Conservation (phyloP, 2,113 vertebrate species). For the Heteronetta atricapilla region DNA sequence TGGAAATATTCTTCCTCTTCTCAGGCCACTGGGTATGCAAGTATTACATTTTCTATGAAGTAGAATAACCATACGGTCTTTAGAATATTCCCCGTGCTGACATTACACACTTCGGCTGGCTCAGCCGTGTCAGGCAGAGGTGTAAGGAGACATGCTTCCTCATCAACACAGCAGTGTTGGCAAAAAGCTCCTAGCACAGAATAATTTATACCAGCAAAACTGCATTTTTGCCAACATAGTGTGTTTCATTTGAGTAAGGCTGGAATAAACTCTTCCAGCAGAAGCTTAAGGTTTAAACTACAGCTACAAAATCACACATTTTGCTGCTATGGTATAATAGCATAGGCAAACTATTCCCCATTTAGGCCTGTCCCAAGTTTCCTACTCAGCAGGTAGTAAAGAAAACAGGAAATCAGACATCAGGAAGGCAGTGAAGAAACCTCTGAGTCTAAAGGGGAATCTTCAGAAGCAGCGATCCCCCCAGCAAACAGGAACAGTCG, state of each 20-base stretch:
- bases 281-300: background rate
- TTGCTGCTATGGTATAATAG: accelerated
- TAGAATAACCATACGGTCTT: background rate
- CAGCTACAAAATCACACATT: background rate
- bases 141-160: background rate
- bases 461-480: background rate
- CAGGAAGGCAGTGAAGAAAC: background rate
- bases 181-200: background rate
- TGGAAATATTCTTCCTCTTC: background rate
- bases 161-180: background rate
- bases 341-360: background rate
- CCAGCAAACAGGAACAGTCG: background rate
- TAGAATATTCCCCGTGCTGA: background rate
- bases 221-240: background rate
- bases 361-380: background rate
- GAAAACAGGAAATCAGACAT: background rate
- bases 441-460: background rate
- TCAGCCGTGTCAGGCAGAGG: background rate
- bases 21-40: background rate
- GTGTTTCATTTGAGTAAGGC: accelerated
- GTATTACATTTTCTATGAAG: background rate
- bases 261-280: background rate
- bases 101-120: background rate
- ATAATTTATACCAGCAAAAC: background rate
- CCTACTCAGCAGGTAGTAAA: background rate